phyloP scores from a whole-genome alignment of 2,888 invertebrate species.

The Cenopis cana region DNA sequence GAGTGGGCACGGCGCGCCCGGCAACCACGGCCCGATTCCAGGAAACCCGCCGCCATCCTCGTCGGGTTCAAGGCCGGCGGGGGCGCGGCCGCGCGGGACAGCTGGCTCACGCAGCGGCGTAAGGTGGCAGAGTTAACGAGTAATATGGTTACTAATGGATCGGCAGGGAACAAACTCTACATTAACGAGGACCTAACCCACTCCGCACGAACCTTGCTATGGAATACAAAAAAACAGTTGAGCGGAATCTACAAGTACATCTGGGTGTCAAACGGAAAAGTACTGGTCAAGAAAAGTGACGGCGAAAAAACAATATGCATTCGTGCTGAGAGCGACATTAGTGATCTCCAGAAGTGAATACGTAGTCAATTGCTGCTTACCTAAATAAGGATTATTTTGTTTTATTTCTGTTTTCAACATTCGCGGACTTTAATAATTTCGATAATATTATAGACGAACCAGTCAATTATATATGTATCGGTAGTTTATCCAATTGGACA shows the following conservation, averaged over 20 bases:
- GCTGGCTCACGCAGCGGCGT: too few relatives aligned
- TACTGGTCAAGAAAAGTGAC: neutral
- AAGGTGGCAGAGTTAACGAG: too few relatives aligned
- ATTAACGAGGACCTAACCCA: too few relatives aligned
- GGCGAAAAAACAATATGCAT: neutral
- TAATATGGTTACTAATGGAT: too few relatives aligned
- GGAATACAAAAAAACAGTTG: neutral
- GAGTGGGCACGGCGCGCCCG: too few relatives aligned
- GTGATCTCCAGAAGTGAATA: neutral
- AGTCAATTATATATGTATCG: neutral
- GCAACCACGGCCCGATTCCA: too few relatives aligned
- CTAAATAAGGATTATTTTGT: neutral
- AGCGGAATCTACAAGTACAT: neutral
- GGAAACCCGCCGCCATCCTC: too few relatives aligned
- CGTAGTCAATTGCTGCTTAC: neutral
- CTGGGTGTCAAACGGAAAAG: neutral
- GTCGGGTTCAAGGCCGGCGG: too few relatives aligned
- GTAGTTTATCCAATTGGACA: neutral
- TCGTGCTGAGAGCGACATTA: neutral
- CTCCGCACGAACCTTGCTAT: neutral
- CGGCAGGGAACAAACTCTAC: too few relatives aligned
- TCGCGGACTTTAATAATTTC: too few relatives aligned
- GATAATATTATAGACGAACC: neutral
- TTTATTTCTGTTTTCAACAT: neutral
- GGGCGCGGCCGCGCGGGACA: too few relatives aligned